These are phyloP conservation scores for Drosophila sturtevanti DNA, from an alignment of 1,140 invertebrate species.

Conservation along the genomic window DNA sequence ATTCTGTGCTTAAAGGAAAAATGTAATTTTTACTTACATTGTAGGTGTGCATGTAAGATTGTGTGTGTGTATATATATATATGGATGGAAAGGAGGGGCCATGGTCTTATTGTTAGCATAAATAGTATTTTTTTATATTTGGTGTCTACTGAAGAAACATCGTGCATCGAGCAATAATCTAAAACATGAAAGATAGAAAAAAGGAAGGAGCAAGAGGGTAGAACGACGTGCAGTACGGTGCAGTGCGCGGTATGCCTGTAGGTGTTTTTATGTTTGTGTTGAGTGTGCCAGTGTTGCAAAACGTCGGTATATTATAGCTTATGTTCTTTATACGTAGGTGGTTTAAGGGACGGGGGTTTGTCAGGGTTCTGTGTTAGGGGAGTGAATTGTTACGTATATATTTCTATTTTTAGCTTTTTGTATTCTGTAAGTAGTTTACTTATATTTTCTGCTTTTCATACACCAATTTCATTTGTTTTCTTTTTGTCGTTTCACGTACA, in stretches of 20 bases:
- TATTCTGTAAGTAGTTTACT: conserved; percentile 34
- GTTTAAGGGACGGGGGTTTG: not conserved
- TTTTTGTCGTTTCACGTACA: conserved; percentile 39
- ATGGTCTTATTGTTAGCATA: no score
- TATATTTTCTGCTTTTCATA: conserved; percentile 30
- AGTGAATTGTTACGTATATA: conserved; percentile 61
- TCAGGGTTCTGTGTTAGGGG: conserved; percentile 15
- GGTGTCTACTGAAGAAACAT: conserved; percentile 56
- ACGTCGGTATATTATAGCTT: conserved; percentile 35
- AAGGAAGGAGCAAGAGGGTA: conserved; percentile 8
- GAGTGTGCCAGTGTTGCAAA: conserved; percentile 35
- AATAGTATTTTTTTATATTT: not conserved
- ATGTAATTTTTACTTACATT: conserved; percentile 26
- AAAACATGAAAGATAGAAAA: conserved; percentile 50
- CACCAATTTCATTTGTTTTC: conserved; percentile 15
- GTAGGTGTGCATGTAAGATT: conserved; percentile 15
- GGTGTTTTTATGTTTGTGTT: not conserved
- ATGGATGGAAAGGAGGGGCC: not conserved
- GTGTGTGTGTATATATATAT: conserved; percentile 14
- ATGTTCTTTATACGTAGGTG: conserved; percentile 1
- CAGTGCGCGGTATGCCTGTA: not conserved
- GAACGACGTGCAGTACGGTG: conserved; percentile 38
- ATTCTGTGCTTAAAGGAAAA: conserved; percentile 41
- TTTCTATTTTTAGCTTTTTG: conserved; percentile 30
- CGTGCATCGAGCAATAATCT: conserved; percentile 68